Evolutionary conservation across 2,797 vertebrate genomes (phyloP), one percentile per base, ranked within the genome.

Genomic region (Lates japonicus): DNA sequence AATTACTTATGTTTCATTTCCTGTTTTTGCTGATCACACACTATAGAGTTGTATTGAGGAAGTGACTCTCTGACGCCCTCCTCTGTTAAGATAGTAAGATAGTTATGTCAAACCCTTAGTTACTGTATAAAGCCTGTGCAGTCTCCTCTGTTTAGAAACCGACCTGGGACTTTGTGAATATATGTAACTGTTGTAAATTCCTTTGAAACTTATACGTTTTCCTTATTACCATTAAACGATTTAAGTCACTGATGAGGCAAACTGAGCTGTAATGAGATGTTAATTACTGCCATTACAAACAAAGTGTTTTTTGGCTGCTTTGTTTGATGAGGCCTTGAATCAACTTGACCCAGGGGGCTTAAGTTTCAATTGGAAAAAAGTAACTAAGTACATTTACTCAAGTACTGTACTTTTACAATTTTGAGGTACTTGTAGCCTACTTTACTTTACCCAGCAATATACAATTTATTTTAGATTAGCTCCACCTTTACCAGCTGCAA

Each of bases 1-100:
- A 84, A 92, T 92, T 87, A 87, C 81, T 76, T 81, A 78, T 85
- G 82, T 84, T 88, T 90, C 89, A 92, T 91, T 92, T 93, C 91
- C 91, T 89, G 87, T 71, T 70, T 84, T 74, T 79, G 54, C 72
- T 70, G 74, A 84, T 81, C 86, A 79, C 78, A 82, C 79, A 65
- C 70, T 74, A 66, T 69, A 48, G 68, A 62, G 52, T 31, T 72
- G 49, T 46, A 57, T 19, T 11, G 20, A 60, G 74, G 80, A 84
- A 60, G 75, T 65, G 67, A 66, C 74, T 84, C 76, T 70, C 57
- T 67, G 60, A 59, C 57, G 0, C 76, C 81, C 78, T 71, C 86
- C 25, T 77, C 57, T 81, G 71, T 76, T 70, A 22, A 74, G 20
- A 51, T 42, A 12, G 14, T n/a, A 16, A 52, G 49, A 42, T 17